Conservation (phyloP, 2,888 invertebrate species). For the Megamerina dolium region DNA sequence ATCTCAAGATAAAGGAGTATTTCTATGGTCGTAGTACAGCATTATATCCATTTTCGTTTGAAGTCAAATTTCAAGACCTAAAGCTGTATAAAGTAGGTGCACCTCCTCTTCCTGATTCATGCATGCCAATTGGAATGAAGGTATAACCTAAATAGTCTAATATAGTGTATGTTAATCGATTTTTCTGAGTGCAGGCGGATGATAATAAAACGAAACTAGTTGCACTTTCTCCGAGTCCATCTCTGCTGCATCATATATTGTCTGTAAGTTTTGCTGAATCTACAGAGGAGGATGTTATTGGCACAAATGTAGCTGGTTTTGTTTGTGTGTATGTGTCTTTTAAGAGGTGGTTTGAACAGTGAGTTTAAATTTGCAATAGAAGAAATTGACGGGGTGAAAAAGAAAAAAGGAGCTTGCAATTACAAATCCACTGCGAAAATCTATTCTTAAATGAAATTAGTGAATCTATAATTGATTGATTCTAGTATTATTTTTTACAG, state of each 20-base stretch:
- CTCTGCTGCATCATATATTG: slow-evolving; percentile 79
- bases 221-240: slow-evolving; percentile 66
- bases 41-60: slow-evolving; percentile 90
- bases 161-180: not conserved
- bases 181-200: slow-evolving; percentile 49
- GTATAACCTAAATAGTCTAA: too few relatives aligned
- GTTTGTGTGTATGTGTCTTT: slow-evolving; percentile 77
- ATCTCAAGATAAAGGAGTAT: slow-evolving; percentile 81
- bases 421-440: too few relatives aligned
- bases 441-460: too few relatives aligned
- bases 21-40: slow-evolving; percentile 84
- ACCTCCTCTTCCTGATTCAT: slow-evolving; percentile 86
- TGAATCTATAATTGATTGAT: not conserved
- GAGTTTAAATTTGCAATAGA: not conserved
- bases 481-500: slow-evolving; percentile 52
- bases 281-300: slow-evolving; percentile 77
- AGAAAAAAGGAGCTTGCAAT: too few relatives aligned
- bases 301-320: slow-evolving; percentile 84
- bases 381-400: too few relatives aligned
- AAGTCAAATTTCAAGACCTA: slow-evolving; percentile 84
- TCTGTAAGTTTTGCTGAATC: slow-evolving; percentile 82
- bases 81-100: slow-evolving; percentile 93
- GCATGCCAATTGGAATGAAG: slow-evolving; percentile 95
- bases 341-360: not conserved
- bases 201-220: slow-evolving; percentile 90